Evolutionary conservation across 92 coral and sea anemone genomes (phyloP), one percentile per base, ranked within the genome.

Genomic region (Blastomussa wellsi): DNA sequence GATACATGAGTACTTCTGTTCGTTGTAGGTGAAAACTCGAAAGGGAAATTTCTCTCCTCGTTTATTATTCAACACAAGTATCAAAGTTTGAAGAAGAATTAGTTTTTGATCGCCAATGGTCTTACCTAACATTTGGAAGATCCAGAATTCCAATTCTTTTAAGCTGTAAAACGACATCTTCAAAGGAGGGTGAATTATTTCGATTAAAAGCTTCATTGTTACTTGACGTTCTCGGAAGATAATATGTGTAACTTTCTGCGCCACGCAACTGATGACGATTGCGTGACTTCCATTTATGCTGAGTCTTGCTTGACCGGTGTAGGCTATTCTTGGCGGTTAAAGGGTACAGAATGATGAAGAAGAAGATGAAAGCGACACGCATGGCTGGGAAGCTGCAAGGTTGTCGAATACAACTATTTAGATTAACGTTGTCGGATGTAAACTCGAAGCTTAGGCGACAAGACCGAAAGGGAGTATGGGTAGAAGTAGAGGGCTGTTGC

Each of bases 91-190:
- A 57, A 51, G 15, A 20, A 19, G 38, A 41, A 26, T 7, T 0
- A 26, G 4, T 7, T 2, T 8, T 62, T 62, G 33, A 28, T 28
- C 17, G 28, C 14, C 14, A 52, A 28, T 20, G 0, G 20, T 7
- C 80, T 77, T 77, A 77, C 80, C 80, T 77, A 1, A 77, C 80
- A 52, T 49, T 52, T 3, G 80, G 80, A 36, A 77, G 80, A 24
- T 77, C 80, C 19, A 77, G 60, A 77, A 77, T 55, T 5, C 80
- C 80, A 52, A 52, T 51, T 32, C 52, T 64, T 52, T 33, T 51
- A 31, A 76, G 66, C 67, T 33, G 41, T 76, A 17, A 19, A 51
- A 76, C 80, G 19, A 76, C 80, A 3, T 76, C 80, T 76, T 76
- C 66, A 51, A 76, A 76, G 39, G 67, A 52, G 16, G 29, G 66